phyloP scores from a whole-genome alignment of 64 coral and sea anemone genomes.

The Astreopora myriophthalma region DNA sequence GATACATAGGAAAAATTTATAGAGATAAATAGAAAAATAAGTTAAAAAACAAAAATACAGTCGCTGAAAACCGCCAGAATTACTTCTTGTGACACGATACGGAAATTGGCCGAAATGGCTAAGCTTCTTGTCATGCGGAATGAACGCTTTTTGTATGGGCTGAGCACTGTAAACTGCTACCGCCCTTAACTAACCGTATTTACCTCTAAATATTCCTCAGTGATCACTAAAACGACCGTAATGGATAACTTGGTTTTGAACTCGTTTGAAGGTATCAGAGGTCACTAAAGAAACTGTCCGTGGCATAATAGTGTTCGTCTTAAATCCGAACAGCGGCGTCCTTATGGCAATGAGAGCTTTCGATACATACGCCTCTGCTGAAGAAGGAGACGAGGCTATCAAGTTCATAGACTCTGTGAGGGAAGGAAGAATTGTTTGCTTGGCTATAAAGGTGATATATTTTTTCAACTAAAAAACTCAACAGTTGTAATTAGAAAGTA shows the following conservation, averaged over 20 bases:
- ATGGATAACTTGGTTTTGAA: background rate
- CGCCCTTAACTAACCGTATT: too few species aligned
- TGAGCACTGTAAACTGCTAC: too few species aligned
- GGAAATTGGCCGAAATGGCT: too few species aligned
- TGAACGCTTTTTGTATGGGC: too few species aligned
- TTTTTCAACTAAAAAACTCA: too few species aligned
- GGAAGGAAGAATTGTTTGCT: constrained; percentile 68
- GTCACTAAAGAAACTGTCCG: background rate
- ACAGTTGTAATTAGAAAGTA: background rate
- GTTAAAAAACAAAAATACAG: too few species aligned
- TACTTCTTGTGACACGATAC: too few species aligned
- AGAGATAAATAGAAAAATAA: too few species aligned
- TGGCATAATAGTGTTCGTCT: constrained; percentile 55
- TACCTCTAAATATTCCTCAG: too few species aligned
- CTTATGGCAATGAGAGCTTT: constrained; percentile 74
- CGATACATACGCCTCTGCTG: constrained; percentile 46
- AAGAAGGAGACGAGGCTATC: constrained; percentile 24
- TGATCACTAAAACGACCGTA: background rate
- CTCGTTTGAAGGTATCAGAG: constrained; percentile 36
- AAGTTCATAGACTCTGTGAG: constrained; percentile 56
- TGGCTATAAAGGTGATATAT: constrained; percentile 55
- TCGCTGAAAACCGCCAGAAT: too few species aligned
- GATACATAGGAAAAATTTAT: too few species aligned
- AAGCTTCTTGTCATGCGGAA: too few species aligned
- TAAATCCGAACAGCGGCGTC: constrained; percentile 70